Evolutionary conservation across 2,113 vertebrate species (phyloP), one percentile per base, ranked within the genome.

Genomic region (Gymnarchus niloticus): DNA sequence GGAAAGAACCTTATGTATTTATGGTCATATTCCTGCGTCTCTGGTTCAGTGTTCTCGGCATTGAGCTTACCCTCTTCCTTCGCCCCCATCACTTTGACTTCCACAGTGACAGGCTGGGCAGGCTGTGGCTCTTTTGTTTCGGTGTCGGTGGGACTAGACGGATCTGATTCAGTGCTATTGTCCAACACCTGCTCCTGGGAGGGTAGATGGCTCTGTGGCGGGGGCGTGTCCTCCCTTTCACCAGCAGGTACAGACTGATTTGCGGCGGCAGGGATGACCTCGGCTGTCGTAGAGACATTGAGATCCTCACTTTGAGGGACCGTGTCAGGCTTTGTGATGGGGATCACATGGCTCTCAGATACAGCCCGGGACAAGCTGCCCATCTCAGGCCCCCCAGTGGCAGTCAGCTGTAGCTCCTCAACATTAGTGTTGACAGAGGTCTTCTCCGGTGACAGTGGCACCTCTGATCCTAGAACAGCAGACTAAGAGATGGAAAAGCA

Each of bases 1-100:
- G 3, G 41, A 23, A 85, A 95, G 88, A 91, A 99, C 98, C 98
- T 91, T n/a, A n/a, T n/a, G n/a, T n/a, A n/a, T n/a, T n/a, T n/a
- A n/a, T n/a, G n/a, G n/a, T n/a, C n/a, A n/a, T 95, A 96, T 94
- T 97, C 98, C 92, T 95, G 25, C 80, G 89, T 3, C 56, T 91
- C 93, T 0, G 96, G 94, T 89, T 98, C 94, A 89, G 95, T 94
- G 87, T 98, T 99, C 91, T 99, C 96, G n/a, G n/a, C n/a, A n/a
- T n/a, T n/a, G n/a, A n/a, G n/a, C n/a, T n/a, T n/a, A n/a, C n/a
- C n/a, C n/a, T n/a, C n/a, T n/a, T n/a, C n/a, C n/a, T n/a, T n/a
- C 85, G 99, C 98, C 98, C 98, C 99, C 0, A 96, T 98, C 90
- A 98, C 94, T 6, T 99, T 97, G 0, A 94, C 87, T n/a, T 98